phyloP scores from a whole-genome alignment of 2,888 invertebrate species.

The Harpagoxenus sublaevis region DNA sequence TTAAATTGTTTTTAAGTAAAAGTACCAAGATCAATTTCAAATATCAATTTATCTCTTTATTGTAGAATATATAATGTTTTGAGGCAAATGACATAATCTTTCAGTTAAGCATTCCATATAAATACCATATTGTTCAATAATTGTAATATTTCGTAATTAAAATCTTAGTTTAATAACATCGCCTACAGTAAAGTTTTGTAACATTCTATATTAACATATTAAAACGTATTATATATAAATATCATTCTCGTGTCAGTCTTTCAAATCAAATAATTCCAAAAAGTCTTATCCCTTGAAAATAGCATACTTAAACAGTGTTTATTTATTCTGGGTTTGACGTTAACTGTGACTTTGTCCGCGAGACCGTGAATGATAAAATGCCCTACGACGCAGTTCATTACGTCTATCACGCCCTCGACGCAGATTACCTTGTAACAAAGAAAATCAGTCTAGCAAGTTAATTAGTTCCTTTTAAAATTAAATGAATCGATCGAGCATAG shows the following conservation, averaged over 20 bases:
- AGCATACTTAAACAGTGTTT: constrained; percentile 7
- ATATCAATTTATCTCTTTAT: constrained; percentile 1
- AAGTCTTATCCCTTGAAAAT: background rate
- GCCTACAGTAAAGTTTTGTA: background rate
- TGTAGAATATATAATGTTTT: background rate
- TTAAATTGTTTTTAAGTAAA: background rate
- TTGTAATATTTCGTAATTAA: background rate
- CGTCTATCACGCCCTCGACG: constrained; percentile 50
- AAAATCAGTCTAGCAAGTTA: constrained; percentile 24
- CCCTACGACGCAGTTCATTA: constrained; percentile 49
- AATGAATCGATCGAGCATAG: constrained; percentile 40
- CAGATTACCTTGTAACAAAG: constrained; percentile 35
- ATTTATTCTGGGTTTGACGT: background rate
- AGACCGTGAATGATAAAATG: constrained; percentile 50
- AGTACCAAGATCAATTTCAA: background rate
- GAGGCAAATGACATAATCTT: background rate
- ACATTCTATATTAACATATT: constrained; percentile 1
- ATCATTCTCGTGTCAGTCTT: background rate
- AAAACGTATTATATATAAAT: background rate
- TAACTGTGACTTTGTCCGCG: constrained; percentile 29
- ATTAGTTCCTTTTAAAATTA: constrained; percentile 61
- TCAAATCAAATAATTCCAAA: background rate
- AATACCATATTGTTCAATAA: background rate
- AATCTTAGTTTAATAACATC: background rate
- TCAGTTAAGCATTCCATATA: background rate